These are phyloP conservation scores for Drosophila histrio DNA, from an alignment of 2,888 invertebrate genomes.

Conservation along the genomic window DNA sequence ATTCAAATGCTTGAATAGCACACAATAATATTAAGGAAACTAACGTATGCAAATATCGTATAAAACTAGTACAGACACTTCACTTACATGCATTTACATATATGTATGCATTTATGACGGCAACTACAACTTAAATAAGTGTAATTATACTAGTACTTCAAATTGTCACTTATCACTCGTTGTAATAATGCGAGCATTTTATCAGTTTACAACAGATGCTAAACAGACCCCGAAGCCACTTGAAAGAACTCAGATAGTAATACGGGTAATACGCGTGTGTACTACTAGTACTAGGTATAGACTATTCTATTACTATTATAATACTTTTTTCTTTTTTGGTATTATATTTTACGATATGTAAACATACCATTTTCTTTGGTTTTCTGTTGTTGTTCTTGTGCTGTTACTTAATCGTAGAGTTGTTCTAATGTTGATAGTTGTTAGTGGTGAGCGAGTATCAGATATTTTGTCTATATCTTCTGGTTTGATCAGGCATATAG, in stretches of 20 bases:
- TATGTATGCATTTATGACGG: background rate
- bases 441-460: background rate
- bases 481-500: background rate
- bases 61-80: background rate
- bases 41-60: background rate
- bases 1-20: no score
- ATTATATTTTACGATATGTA: slow-evolving; percentile 29
- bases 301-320: background rate
- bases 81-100: background rate
- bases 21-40: background rate
- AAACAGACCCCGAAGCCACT: slow-evolving; percentile 5
- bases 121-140: background rate
- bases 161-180: slow-evolving; percentile 15
- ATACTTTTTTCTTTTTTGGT: no score
- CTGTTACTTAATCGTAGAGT: background rate
- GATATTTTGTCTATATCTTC: background rate
- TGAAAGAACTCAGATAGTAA: slow-evolving; percentile 13
- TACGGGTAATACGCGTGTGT: background rate
- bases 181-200: slow-evolving; percentile 5
- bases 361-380: slow-evolving; percentile 44
- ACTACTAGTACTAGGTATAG: no score
- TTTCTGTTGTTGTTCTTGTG: background rate
- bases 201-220: slow-evolving; percentile 12
- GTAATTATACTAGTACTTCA: slow-evolving; percentile 14
- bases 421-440: background rate